phyloP scores from a whole-genome alignment of 2,888 invertebrate species.

The Incurvaria masculella region DNA sequence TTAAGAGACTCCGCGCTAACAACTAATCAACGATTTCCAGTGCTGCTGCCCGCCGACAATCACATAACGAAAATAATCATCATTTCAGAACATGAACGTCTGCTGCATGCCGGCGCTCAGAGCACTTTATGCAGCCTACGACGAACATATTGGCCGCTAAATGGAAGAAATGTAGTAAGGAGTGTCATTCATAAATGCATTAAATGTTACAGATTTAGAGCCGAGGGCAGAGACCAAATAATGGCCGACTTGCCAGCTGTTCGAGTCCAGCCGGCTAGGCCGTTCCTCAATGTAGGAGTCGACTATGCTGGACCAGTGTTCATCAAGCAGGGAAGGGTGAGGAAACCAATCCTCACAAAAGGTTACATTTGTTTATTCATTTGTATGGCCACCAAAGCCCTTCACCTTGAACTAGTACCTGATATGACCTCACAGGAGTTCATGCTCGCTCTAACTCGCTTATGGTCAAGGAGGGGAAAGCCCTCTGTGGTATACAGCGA shows the following conservation, averaged over 20 bases:
- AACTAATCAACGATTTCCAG: background rate
- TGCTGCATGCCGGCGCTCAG: background rate
- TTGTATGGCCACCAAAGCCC: background rate
- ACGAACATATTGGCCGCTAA: background rate
- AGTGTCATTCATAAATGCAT: background rate
- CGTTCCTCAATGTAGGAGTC: background rate
- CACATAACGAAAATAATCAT: background rate
- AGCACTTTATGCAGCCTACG: background rate
- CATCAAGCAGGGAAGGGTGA: background rate
- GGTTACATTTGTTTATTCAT: background rate
- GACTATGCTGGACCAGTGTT: slow-evolving; percentile 2
- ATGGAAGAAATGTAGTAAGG: background rate
- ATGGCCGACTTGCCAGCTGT: background rate
- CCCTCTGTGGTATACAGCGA: background rate
- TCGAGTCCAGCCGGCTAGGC: background rate
- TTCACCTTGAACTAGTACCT: background rate
- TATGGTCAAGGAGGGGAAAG: background rate
- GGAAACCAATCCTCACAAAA: background rate
- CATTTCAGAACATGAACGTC: background rate
- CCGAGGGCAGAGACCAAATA: background rate
- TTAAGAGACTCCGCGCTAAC: background rate
- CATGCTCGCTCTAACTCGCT: background rate
- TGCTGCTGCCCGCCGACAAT: background rate
- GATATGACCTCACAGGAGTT: background rate
- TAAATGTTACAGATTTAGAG: background rate